These are phyloP conservation scores for Phallusia fumigata DNA, from an alignment of 23 tunicate genomes.

Conservation along the genomic window DNA sequence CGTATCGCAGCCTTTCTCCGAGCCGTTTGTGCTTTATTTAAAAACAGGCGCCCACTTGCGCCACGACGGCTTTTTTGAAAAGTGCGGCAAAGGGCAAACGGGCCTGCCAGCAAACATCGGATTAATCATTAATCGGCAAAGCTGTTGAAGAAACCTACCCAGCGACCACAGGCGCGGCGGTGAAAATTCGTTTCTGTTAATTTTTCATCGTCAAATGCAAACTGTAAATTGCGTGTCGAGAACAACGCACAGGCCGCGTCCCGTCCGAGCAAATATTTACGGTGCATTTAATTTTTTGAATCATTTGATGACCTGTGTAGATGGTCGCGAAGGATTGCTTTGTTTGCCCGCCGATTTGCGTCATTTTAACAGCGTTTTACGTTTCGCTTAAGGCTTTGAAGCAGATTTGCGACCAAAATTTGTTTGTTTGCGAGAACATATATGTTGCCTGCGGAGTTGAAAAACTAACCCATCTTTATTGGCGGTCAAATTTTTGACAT, in stretches of 20 bases:
- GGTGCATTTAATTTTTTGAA: background rate
- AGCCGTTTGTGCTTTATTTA: background rate
- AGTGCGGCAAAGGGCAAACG: constrained; percentile 3
- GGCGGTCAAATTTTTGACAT: no score
- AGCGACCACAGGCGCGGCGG: background rate
- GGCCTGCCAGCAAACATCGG: background rate
- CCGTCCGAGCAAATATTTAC: background rate
- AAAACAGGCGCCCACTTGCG: background rate
- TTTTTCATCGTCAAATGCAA: background rate
- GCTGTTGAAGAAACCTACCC: background rate
- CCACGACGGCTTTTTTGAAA: background rate
- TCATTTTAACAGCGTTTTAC: background rate
- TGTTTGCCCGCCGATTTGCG: background rate
- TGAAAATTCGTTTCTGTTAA: background rate
- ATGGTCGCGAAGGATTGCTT: background rate
- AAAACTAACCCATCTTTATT: no score
- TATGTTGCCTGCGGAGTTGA: no score
- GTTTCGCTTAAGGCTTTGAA: background rate
- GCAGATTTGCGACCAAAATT: background rate
- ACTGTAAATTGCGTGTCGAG: background rate
- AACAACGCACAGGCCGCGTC: background rate
- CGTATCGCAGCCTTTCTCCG: no score
- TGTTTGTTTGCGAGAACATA: background rate
- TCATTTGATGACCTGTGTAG: background rate
- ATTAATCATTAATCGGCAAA: background rate